These are phyloP conservation scores for Oostethus manadensis DNA, from an alignment of 2,113 vertebrate genomes.

Conservation along the genomic window DNA sequence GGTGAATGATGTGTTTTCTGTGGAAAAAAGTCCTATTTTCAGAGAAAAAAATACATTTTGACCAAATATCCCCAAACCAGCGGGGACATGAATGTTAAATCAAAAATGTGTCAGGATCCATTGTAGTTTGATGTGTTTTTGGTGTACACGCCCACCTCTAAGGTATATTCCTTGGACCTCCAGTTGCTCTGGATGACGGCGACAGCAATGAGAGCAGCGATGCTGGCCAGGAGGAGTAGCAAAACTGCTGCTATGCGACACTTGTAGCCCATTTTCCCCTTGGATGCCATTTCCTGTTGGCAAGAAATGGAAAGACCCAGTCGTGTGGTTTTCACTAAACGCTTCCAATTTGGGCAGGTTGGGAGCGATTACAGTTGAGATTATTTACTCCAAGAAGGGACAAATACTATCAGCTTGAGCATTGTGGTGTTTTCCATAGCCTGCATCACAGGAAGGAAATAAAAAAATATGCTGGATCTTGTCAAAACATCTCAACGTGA, in stretches of 20 bases:
- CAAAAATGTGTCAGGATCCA: no score
- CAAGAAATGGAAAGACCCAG: slow-evolving; percentile 7
- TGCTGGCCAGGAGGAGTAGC: slow-evolving; percentile 76
- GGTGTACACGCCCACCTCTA: slow-evolving; percentile 78
- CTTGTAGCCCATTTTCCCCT: slow-evolving; percentile 62
- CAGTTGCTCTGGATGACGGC: slow-evolving; percentile 80
- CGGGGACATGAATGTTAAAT: no score
- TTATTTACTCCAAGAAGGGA: background rate
- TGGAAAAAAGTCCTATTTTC: no score
- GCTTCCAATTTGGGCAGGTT: slow-evolving; percentile 9
- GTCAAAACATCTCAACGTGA: no score
- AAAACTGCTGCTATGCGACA: slow-evolving; percentile 70
- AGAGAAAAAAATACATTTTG: no score
- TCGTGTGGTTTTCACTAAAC: slow-evolving; percentile 30
- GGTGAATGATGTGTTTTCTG: no score
- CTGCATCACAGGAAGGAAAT: no score
- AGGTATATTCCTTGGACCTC: slow-evolving; percentile 63
- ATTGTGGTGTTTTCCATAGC: background rate
- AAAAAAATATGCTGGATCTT: no score
- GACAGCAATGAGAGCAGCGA: slow-evolving; percentile 80
- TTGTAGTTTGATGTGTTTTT: background rate
- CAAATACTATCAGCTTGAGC: background rate
- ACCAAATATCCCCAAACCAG: no score
- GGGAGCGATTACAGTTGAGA: slow-evolving; percentile 6
- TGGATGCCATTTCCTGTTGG: slow-evolving; percentile 69